phyloP scores from a whole-genome alignment of 2,113 vertebrate genomes.

The Thymallus thymallus region DNA sequence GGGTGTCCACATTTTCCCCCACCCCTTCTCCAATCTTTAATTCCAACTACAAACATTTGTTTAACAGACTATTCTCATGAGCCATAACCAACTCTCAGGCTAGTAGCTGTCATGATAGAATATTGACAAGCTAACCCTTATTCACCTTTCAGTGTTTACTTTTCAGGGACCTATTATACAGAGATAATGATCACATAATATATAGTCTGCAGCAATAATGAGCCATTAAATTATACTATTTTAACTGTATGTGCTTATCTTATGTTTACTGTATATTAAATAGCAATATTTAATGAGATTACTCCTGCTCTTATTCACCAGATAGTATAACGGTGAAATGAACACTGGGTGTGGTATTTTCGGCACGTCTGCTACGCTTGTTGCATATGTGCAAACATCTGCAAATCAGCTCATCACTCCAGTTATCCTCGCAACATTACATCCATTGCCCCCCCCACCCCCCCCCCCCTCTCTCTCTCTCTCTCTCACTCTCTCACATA shows the following conservation, averaged over 20 bases:
- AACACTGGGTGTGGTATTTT: neutral
- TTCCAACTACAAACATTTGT: neutral
- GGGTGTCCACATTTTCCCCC: neutral
- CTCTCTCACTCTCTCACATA: slow-evolving; percentile 32
- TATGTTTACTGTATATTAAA: neutral
- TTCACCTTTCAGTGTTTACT: slow-evolving; percentile 18
- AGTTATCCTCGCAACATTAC: slow-evolving; percentile 74
- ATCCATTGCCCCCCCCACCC: slow-evolving; percentile 67
- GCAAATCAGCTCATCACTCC: slow-evolving; percentile 62
- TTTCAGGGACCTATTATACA: slow-evolving; percentile 19
- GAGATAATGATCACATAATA: too few species aligned
- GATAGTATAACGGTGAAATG: neutral
- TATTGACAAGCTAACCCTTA: neutral
- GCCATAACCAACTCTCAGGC: neutral
- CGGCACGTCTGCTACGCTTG: slow-evolving; percentile 43
- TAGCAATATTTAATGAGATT: slow-evolving; percentile 41
- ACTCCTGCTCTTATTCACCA: slow-evolving; percentile 18
- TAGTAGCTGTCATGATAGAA: too few species aligned
- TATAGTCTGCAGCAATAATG: slow-evolving; percentile 10
- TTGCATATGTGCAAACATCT: slow-evolving; percentile 71
- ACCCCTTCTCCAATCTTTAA: neutral
- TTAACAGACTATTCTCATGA: neutral
- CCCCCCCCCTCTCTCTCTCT: too few species aligned
- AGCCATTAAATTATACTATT: slow-evolving; percentile 21
- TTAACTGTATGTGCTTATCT: slow-evolving; percentile 27